These are phyloP conservation scores for Cardiocondyla obscurior DNA, from an alignment of 1,140 invertebrate genomes.

Conservation along the genomic window DNA sequence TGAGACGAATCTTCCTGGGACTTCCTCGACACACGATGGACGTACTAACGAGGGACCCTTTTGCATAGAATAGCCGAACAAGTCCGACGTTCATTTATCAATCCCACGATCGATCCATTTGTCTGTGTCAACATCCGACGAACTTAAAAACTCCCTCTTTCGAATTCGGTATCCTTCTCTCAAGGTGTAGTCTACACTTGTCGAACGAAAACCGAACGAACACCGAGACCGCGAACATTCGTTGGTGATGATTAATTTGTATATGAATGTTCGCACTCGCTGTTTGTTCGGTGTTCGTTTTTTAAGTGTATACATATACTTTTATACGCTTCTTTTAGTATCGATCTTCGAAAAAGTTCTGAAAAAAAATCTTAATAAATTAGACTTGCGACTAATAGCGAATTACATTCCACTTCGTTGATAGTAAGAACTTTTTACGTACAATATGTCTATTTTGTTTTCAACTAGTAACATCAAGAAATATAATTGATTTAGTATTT, in stretches of 20 bases:
- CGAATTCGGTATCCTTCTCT: slow-evolving; percentile 1
- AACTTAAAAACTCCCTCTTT: slow-evolving; percentile 61
- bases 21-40: slow-evolving; percentile 50
- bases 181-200: too few species aligned
- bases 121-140: slow-evolving; percentile 66
- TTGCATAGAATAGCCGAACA: slow-evolving; percentile 59
- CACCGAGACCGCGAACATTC: too few species aligned
- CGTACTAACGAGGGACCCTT: slow-evolving; percentile 50
- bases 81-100: slow-evolving; percentile 72
- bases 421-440: neutral
- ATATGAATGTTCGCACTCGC: too few species aligned
- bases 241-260: too few species aligned
- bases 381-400: neutral
- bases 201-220: too few species aligned
- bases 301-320: too few species aligned
- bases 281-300: too few species aligned
- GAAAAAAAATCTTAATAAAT: neutral
- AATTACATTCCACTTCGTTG: neutral
- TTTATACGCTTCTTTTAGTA: slow-evolving; percentile 36
- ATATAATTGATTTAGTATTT: neutral
- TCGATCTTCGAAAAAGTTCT: slow-evolving; percentile 27
- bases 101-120: slow-evolving; percentile 71
- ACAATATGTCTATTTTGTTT: neutral
- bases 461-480: neutral
- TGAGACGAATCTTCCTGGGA: slow-evolving; percentile 37